Percentiles rank a stretch among this genome's conserved stretches.
Evolutionary conservation across 2,888 invertebrate genomes (phyloP).

Genomic region (Acholoe squamosa): DNA sequence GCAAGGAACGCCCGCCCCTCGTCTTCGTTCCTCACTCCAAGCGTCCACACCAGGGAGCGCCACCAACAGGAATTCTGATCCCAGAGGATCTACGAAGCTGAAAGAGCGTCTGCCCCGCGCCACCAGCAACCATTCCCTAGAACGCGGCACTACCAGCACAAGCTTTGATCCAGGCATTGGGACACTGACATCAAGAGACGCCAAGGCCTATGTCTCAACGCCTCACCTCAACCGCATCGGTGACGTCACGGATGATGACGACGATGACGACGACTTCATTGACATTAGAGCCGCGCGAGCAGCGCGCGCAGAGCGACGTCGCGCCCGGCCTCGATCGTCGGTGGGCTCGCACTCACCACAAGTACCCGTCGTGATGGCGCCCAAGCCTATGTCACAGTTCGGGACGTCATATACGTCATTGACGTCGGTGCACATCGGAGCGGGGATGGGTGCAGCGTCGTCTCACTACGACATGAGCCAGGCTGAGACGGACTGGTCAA

Average conservation of each 20-base stretch:
- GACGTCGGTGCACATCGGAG: no score
- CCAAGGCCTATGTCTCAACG: not conserved
- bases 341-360: not conserved
- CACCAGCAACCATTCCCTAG: not conserved
- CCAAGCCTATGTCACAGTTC: not conserved
- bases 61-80: not conserved
- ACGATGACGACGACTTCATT: not conserved
- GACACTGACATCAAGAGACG: not conserved
- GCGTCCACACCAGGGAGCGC: not conserved
- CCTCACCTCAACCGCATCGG: not conserved
- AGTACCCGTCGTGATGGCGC: not conserved
- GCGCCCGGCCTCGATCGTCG: not conserved
- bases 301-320: not conserved
- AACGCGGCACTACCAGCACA: not conserved
- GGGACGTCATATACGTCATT: not conserved
- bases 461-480: not conserved
- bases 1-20: not conserved
- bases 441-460: not conserved
- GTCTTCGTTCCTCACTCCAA: not conserved
- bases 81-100: not conserved
- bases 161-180: not conserved
- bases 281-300: not conserved
- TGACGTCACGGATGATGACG: not conserved
- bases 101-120: not conserved
- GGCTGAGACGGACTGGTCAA: constrained; percentile 12